A percentile compares a stretch with the other conserved stretches of the same genome.
Conservation (phyloP, 2,113 vertebrate species). For the Chunga burmeisteri region DNA sequence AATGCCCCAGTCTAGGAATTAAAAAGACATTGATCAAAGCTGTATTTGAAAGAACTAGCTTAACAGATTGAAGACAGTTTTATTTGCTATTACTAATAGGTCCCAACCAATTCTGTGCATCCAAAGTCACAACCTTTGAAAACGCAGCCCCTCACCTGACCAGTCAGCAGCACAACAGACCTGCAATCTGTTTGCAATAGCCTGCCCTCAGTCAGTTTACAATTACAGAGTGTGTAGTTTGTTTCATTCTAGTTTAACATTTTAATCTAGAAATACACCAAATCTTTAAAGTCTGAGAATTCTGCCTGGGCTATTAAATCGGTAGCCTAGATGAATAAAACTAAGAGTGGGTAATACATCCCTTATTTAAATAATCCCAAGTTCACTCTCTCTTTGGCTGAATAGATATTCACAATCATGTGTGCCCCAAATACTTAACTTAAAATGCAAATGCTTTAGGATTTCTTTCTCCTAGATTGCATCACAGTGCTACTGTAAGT, state of each 20-base stretch:
- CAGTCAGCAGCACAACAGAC: not conserved
- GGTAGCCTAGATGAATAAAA: not conserved
- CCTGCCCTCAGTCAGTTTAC: not conserved
- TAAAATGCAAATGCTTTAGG: not conserved
- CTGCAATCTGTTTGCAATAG: not conserved
- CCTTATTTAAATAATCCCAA: not conserved
- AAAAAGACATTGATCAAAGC: not conserved
- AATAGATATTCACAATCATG: not conserved
- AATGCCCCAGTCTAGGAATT: not conserved
- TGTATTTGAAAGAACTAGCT: not conserved
- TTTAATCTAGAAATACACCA: not conserved
- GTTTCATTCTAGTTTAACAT: not conserved
- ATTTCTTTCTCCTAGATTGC: not conserved
- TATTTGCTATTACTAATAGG: not conserved
- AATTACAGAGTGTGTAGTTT: not conserved
- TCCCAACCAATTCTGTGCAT: not conserved
- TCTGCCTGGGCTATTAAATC: not conserved
- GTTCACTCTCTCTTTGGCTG: not conserved
- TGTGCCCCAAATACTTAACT: not conserved
- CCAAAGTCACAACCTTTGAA: not conserved
- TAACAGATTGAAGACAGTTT: not conserved
- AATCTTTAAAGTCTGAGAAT: not conserved
- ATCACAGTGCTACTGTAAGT: not conserved
- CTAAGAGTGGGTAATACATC: not conserved
- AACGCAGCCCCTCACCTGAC: not conserved